Percentiles rank a stretch among this genome's conserved stretches.
Conservation (phyloP, 2,888 invertebrate species). For the Cantharis rustica region DNA sequence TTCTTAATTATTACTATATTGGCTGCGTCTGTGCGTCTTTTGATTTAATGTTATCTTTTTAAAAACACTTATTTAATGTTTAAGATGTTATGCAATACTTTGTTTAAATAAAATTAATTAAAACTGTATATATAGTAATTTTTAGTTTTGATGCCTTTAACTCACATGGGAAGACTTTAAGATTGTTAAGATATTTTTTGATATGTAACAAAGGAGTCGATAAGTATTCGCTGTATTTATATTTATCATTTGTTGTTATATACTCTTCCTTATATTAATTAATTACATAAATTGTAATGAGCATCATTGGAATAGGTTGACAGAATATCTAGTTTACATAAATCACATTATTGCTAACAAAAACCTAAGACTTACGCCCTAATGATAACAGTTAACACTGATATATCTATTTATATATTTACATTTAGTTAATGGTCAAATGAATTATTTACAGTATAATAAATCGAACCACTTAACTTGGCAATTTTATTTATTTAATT, state of each 20-base stretch:
- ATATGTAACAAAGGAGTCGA: conserved; percentile 25
- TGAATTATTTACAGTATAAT: conserved; percentile 8
- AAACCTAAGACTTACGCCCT: conserved; percentile 33
- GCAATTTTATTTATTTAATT: neutral
- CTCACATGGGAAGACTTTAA: conserved; percentile 54
- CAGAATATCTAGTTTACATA: conserved; percentile 19
- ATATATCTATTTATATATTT: conserved; percentile 46
- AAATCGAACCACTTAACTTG: conserved; percentile 20
- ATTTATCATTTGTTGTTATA: conserved; percentile 2
- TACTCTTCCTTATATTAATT: conserved; percentile 5
- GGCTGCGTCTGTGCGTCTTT: neutral
- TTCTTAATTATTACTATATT: neutral
- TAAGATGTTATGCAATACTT: neutral
- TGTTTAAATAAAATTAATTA: neutral
- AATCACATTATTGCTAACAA: conserved; percentile 26
- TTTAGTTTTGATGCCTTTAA: conserved; percentile 27
- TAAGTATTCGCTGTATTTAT: conserved; percentile 8
- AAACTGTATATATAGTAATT: neutral
- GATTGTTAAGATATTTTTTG: conserved; percentile 49
- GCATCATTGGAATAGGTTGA: conserved; percentile 32
- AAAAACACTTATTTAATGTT: neutral
- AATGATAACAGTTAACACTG: conserved; percentile 56
- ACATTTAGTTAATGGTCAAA: conserved; percentile 30
- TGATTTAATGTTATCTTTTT: neutral
- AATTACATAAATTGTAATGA: conserved; percentile 31